Evolutionary conservation across 2,113 vertebrate species (phyloP).

Genomic region (Grammomys dolichurus): DNA sequence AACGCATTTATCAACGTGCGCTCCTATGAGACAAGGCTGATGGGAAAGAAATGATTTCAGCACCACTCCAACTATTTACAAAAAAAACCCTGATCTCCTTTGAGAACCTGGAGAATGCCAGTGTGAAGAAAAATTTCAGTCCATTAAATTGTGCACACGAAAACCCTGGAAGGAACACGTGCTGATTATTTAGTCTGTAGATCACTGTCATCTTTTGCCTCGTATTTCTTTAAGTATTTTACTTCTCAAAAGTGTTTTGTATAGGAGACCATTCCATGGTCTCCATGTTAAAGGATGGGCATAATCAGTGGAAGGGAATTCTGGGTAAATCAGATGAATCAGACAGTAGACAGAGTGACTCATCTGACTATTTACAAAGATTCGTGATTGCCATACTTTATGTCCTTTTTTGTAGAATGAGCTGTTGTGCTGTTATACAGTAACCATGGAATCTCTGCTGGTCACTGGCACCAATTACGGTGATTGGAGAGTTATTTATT

Average conservation of each 20-base stretch:
- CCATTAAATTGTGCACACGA: not conserved
- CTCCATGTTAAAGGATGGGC: not conserved
- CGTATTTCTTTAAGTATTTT: constrained; percentile 41
- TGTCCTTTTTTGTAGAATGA: not conserved
- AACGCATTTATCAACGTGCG: not conserved
- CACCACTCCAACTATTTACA: not conserved
- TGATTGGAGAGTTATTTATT: not conserved
- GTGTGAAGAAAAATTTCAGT: not conserved
- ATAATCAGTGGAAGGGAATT: not conserved
- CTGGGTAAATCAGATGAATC: not conserved
- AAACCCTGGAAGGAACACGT: not conserved
- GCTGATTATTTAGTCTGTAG: not conserved
- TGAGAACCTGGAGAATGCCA: not conserved
- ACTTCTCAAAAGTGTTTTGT: constrained; percentile 9
- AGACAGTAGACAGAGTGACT: not conserved
- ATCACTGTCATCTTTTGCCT: not conserved
- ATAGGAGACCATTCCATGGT: constrained; percentile 29
- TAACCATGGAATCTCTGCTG: not conserved
- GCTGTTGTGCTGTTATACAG: not conserved
- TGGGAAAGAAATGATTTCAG: constrained; percentile 32
- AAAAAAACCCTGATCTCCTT: constrained; percentile 2
- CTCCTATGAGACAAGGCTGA: not conserved
- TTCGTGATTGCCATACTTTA: not conserved
- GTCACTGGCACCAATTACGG: not conserved
- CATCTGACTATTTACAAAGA: not conserved